Evolutionary conservation across 2,888 invertebrate species (phyloP), one percentile per base, ranked within the genome.

Genomic region (Meloe dianella): DNA sequence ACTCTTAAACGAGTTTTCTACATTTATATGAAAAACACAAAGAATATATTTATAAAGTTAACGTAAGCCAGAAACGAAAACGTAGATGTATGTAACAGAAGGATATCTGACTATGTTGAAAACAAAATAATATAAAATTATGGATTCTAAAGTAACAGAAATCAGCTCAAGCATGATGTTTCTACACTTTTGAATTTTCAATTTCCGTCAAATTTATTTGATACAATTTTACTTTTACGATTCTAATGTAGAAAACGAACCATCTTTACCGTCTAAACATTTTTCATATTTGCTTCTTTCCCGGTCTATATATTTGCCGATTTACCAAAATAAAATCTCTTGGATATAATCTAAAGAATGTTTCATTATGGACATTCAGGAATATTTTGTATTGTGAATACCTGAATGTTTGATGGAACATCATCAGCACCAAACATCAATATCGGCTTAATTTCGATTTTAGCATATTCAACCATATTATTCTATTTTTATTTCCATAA

Each of bases 151-250:
- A 71, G 66, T 35, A 66, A 61, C 22, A 66, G 66, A 68, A 70
- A 71, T 71, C 71, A 70, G 70, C 67, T 69, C 69, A 69, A 71
- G 69, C 70, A 69, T 71, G 71, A 70, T 70, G 71, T 70, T 51
- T 70, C 68, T 68, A 68, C 68, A 70, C 64, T 70, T 70, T 68
- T 68, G 68, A 71, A 71, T 69, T 70, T 71, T 71, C 71, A 71
- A 71, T 71, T 70, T 70, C 62, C 68, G 35, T 30, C 30, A 66
- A 71, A 71, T 71, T 71, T 71, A 71, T 71, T 68, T 68, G 64
- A 70, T 70, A 71, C 70, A 71, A 70, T 71, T 70, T 70, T 71
- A 66, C 66, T 67, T 71, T 70, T 70, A 68, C 67, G 65, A 57
- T 62, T 67, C 63, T 64, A 32, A 70, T 63, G 56, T 58, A 68